Conservation (phyloP, 2,888 invertebrate genomes). For the Ashinkailepas kermadecensis region DNA sequence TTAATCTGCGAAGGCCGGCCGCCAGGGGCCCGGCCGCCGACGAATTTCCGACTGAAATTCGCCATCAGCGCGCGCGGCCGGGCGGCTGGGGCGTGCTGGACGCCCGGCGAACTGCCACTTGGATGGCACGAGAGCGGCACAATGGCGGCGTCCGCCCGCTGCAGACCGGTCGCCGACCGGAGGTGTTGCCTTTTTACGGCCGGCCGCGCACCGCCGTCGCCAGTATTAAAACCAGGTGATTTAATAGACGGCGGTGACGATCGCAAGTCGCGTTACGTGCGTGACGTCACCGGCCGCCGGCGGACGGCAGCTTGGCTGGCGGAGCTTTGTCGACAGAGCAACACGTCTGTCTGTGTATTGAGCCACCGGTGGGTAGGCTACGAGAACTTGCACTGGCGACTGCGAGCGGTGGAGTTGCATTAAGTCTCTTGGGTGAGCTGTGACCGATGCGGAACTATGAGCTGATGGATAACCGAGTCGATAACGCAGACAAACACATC, state of each 20-base stretch:
- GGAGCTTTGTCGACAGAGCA: too few species aligned
- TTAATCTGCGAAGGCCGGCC: not conserved
- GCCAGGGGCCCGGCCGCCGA: not conserved
- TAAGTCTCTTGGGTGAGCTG: too few species aligned
- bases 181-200: conserved; percentile 5
- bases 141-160: not conserved
- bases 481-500: too few species aligned
- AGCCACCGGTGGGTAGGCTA: too few species aligned
- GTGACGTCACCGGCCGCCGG: not conserved
- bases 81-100: not conserved
- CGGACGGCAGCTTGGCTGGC: not conserved
- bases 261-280: not conserved
- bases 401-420: too few species aligned
- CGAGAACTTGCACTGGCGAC: too few species aligned
- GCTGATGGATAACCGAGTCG: too few species aligned
- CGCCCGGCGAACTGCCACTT: not conserved
- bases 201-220: not conserved
- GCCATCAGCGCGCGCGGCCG: not conserved
- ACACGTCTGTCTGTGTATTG: too few species aligned
- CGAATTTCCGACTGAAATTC: not conserved
- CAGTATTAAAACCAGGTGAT: conserved; percentile 3
- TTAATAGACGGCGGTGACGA: not conserved
- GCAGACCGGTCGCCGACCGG: not conserved
- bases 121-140: not conserved
- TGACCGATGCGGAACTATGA: too few species aligned